Conservation (phyloP, 2,797 vertebrate genomes). For the Hapalemur alaotrensis region DNA sequence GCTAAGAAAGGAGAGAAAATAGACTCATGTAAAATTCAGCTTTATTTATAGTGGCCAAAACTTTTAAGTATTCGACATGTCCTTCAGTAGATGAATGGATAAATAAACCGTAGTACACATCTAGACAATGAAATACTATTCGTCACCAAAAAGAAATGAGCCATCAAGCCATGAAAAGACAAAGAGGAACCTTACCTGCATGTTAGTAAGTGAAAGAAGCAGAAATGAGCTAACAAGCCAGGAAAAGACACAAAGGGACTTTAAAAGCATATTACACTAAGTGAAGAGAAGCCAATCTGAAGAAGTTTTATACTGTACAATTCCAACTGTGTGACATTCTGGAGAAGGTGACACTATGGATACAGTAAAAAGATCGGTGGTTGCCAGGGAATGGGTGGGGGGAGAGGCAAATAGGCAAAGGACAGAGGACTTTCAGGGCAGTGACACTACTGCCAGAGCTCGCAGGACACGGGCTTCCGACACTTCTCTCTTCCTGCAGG, state of each 20-base stretch:
- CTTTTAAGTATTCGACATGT: not conserved
- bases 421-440: not conserved
- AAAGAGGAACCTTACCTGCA: not conserved
- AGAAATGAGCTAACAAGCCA: not conserved
- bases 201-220: not conserved
- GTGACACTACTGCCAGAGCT: not conserved
- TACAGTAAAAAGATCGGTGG: not conserved
- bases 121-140: not conserved
- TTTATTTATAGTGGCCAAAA: not conserved
- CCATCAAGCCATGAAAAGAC: not conserved
- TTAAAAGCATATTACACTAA: not conserved
- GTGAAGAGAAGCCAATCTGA: not conserved
- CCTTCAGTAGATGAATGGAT: not conserved
- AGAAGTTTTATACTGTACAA: not conserved
- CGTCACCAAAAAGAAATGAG: not conserved
- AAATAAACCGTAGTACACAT: not conserved
- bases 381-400: not conserved
- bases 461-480: accelerated
- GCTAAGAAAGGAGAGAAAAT: conserved; percentile 12
- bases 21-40: not conserved
- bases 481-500: not conserved
- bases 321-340: not conserved
- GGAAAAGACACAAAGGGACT: not conserved
- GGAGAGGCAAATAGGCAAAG: not conserved
- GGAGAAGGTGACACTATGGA: not conserved